Percentiles rank a stretch among this genome's conserved stretches.
Evolutionary conservation across 2,888 invertebrate genomes (phyloP).

Genomic region (Eulithis prunata): DNA sequence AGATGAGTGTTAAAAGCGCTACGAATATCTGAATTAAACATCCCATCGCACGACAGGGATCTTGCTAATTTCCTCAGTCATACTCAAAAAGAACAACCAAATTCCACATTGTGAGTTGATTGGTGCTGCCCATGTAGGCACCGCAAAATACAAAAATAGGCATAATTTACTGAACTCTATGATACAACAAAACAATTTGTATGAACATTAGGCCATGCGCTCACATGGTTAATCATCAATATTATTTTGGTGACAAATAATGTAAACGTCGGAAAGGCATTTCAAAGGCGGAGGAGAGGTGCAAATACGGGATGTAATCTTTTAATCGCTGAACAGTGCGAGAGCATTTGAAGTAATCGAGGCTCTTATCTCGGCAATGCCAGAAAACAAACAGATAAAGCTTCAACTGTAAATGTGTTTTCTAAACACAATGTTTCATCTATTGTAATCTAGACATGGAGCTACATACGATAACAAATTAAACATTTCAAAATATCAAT

Average conservation of each 20-base stretch:
- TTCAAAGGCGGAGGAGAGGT: slow-evolving; percentile 78
- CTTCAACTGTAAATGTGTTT: slow-evolving; percentile 65
- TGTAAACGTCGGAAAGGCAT: slow-evolving; percentile 67
- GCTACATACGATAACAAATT: slow-evolving; percentile 47
- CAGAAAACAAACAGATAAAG: slow-evolving; percentile 85
- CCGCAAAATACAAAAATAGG: slow-evolving; percentile 58
- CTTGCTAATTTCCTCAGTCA: slow-evolving; percentile 64
- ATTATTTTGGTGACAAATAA: slow-evolving; percentile 56
- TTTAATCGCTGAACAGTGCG: slow-evolving; percentile 57
- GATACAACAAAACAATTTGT: slow-evolving; percentile 48
- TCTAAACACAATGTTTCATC: slow-evolving; percentile 54
- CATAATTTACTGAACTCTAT: slow-evolving; percentile 54
- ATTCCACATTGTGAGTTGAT: slow-evolving; percentile 78
- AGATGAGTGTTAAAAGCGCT: slow-evolving; percentile 30
- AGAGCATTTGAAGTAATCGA: slow-evolving; percentile 58
- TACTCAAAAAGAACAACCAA: slow-evolving; percentile 37
- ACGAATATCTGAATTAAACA: slow-evolving; percentile 45
- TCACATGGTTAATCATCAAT: slow-evolving; percentile 73
- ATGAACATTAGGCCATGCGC: slow-evolving; percentile 72
- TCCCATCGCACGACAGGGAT: slow-evolving; percentile 32
- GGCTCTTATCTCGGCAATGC: slow-evolving; percentile 77
- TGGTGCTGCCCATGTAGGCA: slow-evolving; percentile 81
- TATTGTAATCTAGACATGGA: slow-evolving; percentile 54
- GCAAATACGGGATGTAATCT: slow-evolving; percentile 64
- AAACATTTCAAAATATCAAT: slow-evolving; percentile 29